These are phyloP conservation scores for Paramormyrops hopkinsi DNA, from an alignment of 2,797 vertebrate genomes.

Conservation along the genomic window DNA sequence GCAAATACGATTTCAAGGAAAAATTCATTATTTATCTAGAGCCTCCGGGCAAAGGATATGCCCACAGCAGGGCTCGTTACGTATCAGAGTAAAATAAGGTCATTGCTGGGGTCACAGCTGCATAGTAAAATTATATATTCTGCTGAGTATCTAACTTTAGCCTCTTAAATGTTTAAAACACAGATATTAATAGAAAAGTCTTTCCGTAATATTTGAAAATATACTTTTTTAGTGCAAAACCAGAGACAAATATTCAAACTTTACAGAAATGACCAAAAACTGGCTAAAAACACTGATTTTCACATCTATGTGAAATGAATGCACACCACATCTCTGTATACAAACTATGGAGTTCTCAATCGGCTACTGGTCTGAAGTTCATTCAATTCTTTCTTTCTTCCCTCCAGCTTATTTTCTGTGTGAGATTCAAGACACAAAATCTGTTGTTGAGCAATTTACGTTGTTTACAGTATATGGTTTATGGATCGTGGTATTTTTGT, in stretches of 20 bases:
- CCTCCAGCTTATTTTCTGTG: neutral
- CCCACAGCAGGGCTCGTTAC: constrained; percentile 47
- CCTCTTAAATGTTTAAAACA: neutral
- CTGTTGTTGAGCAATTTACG: neutral
- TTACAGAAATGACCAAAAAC: neutral
- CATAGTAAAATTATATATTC: constrained; percentile 36
- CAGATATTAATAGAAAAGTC: neutral
- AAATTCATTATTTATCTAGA: constrained; percentile 60
- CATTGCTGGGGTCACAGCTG: constrained; percentile 52
- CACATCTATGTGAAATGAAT: neutral
- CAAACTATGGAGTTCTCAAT: neutral
- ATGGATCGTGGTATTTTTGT: neutral
- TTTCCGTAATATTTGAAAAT: neutral
- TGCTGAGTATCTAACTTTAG: neutral
- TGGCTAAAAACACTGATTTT: neutral
- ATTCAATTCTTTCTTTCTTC: neutral
- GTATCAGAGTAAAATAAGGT: constrained; percentile 46
- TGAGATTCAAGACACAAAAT: neutral
- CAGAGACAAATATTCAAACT: neutral
- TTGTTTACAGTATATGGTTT: neutral
- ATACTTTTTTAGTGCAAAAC: neutral
- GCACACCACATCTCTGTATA: neutral
- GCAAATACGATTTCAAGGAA: constrained; percentile 50
- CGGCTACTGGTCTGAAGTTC: neutral
- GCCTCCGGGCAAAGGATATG: constrained; percentile 61